phyloP scores from a whole-genome alignment of 2,888 invertebrate genomes.

The Byasa hedistus region DNA sequence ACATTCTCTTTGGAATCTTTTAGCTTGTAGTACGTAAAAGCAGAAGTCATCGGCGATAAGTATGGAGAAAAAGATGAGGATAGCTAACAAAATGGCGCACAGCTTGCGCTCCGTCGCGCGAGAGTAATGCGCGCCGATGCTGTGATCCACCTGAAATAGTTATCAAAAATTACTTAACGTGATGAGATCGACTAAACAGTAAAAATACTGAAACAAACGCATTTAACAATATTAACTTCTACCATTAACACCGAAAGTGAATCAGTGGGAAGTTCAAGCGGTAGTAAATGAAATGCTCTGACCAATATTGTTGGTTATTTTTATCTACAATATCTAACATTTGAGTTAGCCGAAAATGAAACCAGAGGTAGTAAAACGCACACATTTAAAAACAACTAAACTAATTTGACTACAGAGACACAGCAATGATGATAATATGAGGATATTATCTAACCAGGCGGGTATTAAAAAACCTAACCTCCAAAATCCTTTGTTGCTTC shows the following conservation, averaged over 20 bases:
- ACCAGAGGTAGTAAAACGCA: too few relatives aligned
- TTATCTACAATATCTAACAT: too few relatives aligned
- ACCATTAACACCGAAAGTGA: background rate
- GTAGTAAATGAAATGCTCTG: background rate
- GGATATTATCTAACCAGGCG: too few relatives aligned
- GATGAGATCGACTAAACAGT: background rate
- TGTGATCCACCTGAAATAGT: conserved; percentile 62
- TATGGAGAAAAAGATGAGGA: conserved; percentile 66
- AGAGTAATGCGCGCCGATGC: conserved; percentile 66
- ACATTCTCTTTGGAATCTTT: conserved; percentile 63
- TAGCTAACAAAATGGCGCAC: conserved; percentile 58
- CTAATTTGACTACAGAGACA: background rate
- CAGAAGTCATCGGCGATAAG: conserved; percentile 70
- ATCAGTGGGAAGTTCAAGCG: background rate
- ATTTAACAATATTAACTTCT: too few relatives aligned
- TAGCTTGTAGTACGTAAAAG: conserved; percentile 67
- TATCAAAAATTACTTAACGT: background rate
- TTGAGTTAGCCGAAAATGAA: too few relatives aligned
- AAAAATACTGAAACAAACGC: background rate
- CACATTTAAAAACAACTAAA: too few relatives aligned
- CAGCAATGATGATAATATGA: background rate
- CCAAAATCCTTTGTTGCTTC: background rate
- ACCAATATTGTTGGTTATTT: background rate
- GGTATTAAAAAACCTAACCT: too few relatives aligned
- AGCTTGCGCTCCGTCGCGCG: conserved; percentile 62